These are phyloP conservation scores for Cydia strobilella DNA, from an alignment of 1,140 invertebrate genomes.

Conservation along the genomic window DNA sequence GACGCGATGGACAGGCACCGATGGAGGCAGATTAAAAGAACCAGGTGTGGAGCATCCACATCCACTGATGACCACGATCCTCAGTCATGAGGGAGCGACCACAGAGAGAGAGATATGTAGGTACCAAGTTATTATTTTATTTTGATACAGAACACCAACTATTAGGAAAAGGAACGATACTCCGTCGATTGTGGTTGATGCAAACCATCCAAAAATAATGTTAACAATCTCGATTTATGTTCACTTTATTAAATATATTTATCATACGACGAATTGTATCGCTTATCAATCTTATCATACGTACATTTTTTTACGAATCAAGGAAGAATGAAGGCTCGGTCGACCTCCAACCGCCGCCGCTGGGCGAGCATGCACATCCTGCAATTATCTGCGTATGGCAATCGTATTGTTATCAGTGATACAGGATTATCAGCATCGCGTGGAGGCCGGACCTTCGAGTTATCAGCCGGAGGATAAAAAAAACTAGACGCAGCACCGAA, in stretches of 20 bases:
- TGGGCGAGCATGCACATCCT: conserved; percentile 5
- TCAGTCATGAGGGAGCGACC: too few species aligned
- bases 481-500: conserved; percentile 1
- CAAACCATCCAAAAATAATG: too few species aligned
- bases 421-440: conserved; percentile 15
- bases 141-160: too few species aligned
- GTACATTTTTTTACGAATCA: neutral
- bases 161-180: too few species aligned
- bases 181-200: too few species aligned
- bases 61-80: too few species aligned
- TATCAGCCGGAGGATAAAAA: conserved; percentile 1
- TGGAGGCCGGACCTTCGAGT: neutral
- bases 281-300: neutral
- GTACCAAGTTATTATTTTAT: too few species aligned
- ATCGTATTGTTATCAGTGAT: conserved; percentile 6
- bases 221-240: neutral
- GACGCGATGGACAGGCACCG: too few species aligned
- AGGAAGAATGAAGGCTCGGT: neutral
- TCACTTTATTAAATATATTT: neutral
- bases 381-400: neutral
- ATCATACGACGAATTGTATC: neutral
- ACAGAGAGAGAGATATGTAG: too few species aligned
- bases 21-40: too few species aligned
- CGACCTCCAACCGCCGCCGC: neutral
- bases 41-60: too few species aligned